Percentiles rank a stretch among this genome's conserved stretches.
Conservation (phyloP, 2,888 invertebrate genomes). For the Teleiodes luculella region DNA sequence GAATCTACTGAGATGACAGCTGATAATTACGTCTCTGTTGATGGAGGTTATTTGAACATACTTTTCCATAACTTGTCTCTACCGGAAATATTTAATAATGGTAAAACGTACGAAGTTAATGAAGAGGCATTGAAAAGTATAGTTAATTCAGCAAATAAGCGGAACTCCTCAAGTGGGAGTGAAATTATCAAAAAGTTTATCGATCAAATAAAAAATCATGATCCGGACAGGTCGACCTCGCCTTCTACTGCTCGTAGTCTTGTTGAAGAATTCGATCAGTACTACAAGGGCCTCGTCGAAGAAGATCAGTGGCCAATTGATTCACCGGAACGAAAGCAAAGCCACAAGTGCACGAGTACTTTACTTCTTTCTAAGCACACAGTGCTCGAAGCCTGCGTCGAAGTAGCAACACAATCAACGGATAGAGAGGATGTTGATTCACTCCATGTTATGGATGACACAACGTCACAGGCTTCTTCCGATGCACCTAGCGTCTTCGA, state of each 20-base stretch:
- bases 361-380: too few species aligned
- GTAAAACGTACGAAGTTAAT: constrained; percentile 69
- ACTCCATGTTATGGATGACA: neutral
- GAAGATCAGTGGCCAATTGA: constrained; percentile 32
- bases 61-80: constrained; percentile 58
- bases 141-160: constrained; percentile 49
- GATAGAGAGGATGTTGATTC: neutral
- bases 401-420: neutral
- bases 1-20: constrained; percentile 43
- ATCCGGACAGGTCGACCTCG: constrained; percentile 45
- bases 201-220: constrained; percentile 51
- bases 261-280: constrained; percentile 66
- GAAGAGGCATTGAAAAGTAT: constrained; percentile 63
- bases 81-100: constrained; percentile 63
- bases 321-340: neutral
- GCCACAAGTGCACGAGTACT: too few species aligned
- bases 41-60: constrained; percentile 67
- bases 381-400: neutral
- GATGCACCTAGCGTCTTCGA: neutral
- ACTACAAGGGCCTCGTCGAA: constrained; percentile 52
- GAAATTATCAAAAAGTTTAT: constrained; percentile 51
- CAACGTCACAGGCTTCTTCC: neutral
- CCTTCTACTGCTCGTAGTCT: constrained; percentile 68
- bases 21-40: constrained; percentile 60
- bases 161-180: constrained; percentile 33